Conservation (phyloP, 2,888 invertebrate genomes). For the Parelbella ahira region DNA sequence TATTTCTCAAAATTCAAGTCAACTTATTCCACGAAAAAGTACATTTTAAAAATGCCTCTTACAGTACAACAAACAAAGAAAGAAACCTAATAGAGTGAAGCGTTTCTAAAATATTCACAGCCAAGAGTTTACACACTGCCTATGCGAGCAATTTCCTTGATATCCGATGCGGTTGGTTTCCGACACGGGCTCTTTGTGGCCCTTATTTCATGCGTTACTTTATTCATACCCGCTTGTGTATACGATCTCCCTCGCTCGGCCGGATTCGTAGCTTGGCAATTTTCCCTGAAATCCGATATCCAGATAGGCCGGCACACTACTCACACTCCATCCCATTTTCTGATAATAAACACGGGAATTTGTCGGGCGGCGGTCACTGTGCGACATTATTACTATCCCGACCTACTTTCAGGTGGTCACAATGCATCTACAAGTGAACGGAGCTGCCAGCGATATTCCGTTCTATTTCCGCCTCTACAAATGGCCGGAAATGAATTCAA, state of each 20-base stretch:
- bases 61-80: slow-evolving; percentile 3
- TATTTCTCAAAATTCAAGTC: too few species aligned
- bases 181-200: slow-evolving; percentile 10
- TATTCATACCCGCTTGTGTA: slow-evolving; percentile 19
- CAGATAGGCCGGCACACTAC: slow-evolving; percentile 9
- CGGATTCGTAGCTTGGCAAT: slow-evolving; percentile 15
- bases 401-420: slow-evolving; percentile 33
- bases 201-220: slow-evolving; percentile 22
- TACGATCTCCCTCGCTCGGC: slow-evolving; percentile 17
- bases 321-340: slow-evolving; percentile 15
- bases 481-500: slow-evolving; percentile 71
- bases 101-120: slow-evolving; percentile 16
- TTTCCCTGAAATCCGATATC: slow-evolving; percentile 21
- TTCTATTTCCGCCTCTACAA: slow-evolving; percentile 63
- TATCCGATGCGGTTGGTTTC: slow-evolving; percentile 13
- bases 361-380: slow-evolving; percentile 10
- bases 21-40: too few species aligned
- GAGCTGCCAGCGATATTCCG: slow-evolving; percentile 55
- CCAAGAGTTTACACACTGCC: slow-evolving; percentile 16
- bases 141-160: slow-evolving; percentile 22
- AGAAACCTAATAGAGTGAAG: slow-evolving; percentile 12
- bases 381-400: slow-evolving; percentile 17
- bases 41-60: too few species aligned
- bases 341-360: slow-evolving; percentile 22
- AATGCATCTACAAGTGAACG: slow-evolving; percentile 51